A percentile compares a stretch with the other conserved stretches of the same genome.
Conservation (phyloP, 2,888 invertebrate genomes). For the Aleiodes testaceus region DNA sequence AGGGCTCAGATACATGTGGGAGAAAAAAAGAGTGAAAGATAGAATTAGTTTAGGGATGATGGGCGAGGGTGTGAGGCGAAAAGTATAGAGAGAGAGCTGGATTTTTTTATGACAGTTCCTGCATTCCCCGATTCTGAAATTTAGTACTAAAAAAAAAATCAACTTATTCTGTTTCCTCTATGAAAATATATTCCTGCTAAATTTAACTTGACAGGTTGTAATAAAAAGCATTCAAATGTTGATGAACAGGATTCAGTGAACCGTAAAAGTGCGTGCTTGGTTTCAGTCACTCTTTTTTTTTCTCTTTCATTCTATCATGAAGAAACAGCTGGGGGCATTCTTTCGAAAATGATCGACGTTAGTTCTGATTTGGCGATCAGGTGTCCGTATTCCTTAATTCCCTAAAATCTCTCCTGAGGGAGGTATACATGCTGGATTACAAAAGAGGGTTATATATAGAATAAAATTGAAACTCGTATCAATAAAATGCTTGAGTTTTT, state of each 20-base stretch:
- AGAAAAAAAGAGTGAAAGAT: conserved; percentile 1
- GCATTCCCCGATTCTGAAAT: conserved; percentile 28
- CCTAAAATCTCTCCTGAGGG: conserved; percentile 17
- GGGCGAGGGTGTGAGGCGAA: conserved; percentile 10
- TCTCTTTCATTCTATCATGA: conserved; percentile 19
- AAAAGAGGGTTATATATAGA: conserved; percentile 8
- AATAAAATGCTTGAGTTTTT: conserved; percentile 14
- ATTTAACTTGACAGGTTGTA: conserved; percentile 28
- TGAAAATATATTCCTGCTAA: conserved; percentile 17
- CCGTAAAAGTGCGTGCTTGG: conserved; percentile 8
- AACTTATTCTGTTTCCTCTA: conserved; percentile 2
- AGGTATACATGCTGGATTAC: conserved; percentile 7
- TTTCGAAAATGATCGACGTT: conserved; percentile 22
- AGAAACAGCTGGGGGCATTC: conserved; percentile 38
- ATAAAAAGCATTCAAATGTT: conserved; percentile 30
- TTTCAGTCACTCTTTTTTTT: conserved; percentile 13
- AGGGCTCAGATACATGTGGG: conserved; percentile 43
- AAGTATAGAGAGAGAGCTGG: conserved; percentile 12
- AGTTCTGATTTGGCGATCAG: conserved; percentile 32
- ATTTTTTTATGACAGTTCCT: conserved; percentile 30
- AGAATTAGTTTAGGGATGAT: conserved; percentile 26
- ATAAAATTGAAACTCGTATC: conserved; percentile 3
- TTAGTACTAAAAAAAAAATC: conserved; percentile 2
- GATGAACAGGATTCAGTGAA: conserved; percentile 32
- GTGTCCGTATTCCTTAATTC: conserved; percentile 40